Conservation (phyloP, 2,888 invertebrate species). For the Patella pellucida region DNA sequence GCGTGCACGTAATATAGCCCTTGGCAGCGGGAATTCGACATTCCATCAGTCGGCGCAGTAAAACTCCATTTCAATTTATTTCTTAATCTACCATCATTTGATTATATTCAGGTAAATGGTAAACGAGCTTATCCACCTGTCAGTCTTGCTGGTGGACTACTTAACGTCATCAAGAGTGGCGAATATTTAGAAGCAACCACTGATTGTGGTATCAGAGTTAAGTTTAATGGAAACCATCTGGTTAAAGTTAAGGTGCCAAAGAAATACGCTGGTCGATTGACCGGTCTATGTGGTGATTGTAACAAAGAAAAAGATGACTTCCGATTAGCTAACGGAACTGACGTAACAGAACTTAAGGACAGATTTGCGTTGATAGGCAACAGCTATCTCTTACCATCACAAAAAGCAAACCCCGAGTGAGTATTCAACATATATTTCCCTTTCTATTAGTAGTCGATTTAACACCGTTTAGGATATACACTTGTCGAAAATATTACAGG, state of each 20-base stretch:
- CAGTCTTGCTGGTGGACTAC: constrained; percentile 15
- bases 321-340: constrained; percentile 33
- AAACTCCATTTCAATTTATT: too few relatives aligned
- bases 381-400: constrained; percentile 35
- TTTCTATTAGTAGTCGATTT: too few relatives aligned
- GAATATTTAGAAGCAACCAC: constrained; percentile 32
- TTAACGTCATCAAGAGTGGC: constrained; percentile 31
- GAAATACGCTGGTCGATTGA: constrained; percentile 31
- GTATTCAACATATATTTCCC: neutral
- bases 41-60: too few relatives aligned
- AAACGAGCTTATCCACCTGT: constrained; percentile 28
- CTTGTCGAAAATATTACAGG: too few relatives aligned
- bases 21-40: too few relatives aligned
- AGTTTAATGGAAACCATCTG: constrained; percentile 41
- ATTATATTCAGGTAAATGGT: constrained; percentile 31
- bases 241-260: constrained; percentile 37
- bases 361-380: constrained; percentile 33
- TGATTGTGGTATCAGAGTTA: constrained; percentile 39
- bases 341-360: constrained; percentile 29
- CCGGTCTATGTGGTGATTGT: constrained; percentile 52
- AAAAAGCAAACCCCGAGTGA: neutral
- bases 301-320: constrained; percentile 43
- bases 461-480: too few relatives aligned
- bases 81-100: too few relatives aligned
- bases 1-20: too few relatives aligned